Base-by-base conservation (phyloP, 2,888 invertebrate species). In the Polymixis flavicincta region DNA sequence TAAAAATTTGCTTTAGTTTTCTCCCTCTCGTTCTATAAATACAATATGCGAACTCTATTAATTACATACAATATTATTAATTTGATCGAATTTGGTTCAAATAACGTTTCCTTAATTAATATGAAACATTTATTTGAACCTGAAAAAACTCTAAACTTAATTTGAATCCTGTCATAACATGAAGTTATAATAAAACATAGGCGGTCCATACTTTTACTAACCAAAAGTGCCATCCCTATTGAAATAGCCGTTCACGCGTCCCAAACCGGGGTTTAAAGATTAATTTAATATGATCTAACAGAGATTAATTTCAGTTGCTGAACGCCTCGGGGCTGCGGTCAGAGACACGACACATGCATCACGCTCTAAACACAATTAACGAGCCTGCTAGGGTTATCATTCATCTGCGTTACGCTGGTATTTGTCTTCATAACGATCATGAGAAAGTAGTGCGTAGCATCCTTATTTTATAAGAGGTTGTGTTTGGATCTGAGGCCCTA, bases 331-430 rank as follows among this genome's bases (percentile, higher is more conserved):
- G 69, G 84, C 78, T 90, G 92, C 90, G 93, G 93, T 92, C 92
- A 91, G 85, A 81, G 89, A 93, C 93, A 92, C 89, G 92, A 88
- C 82, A 88, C 89, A 91, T 92, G 92, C 93, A 93, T 93, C 93
- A 92, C 88, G 88, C 87, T 85, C 91, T 92, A 93, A 94, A 92
- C 89, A 90, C 91, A 92, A 94, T 93, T 94, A 93, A 93, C 91
- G 92, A 90, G 87, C 82, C 82, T 65, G 84, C 71, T 88, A 91
- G 90, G 92, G 91, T 88, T 85, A 86, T 86, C 88, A 89, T 87
- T 85, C 83, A 78, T 76, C 84, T 82, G 83, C 67, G 87, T 87
- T 83, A 87, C 82, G 74, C 64, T 59, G 68, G 67, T 78, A 83
- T 87, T 87, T 87, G 80, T 88, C 88, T 87, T 87, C 85, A 85